Conservation (phyloP, 2,888 invertebrate species). For the Meloe dianella region DNA sequence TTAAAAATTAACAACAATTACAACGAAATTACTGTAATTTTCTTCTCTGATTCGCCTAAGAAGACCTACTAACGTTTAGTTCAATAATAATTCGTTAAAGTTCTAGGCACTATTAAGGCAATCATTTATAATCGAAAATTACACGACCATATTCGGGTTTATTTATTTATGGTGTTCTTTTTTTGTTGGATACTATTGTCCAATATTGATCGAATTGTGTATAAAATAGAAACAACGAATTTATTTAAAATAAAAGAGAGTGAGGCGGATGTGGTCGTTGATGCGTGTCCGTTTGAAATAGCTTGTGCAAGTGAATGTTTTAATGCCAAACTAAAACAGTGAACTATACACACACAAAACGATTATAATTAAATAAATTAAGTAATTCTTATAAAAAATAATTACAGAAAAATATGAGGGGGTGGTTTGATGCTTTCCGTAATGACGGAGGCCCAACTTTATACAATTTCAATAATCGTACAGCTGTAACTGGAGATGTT, state of each 20-base stretch:
- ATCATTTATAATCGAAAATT: neutral
- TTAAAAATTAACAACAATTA: slow-evolving; percentile 4
- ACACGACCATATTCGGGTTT: neutral
- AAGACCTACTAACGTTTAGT: neutral
- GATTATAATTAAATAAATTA: neutral
- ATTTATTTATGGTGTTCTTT: neutral
- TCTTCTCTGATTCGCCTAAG: neutral
- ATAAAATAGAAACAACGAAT: slow-evolving; percentile 23
- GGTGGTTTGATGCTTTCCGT: slow-evolving; percentile 98
- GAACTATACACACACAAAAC: slow-evolving; percentile 8
- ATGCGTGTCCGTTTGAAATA: slow-evolving; percentile 48
- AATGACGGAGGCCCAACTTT: slow-evolving; percentile 96
- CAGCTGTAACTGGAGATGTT: slow-evolving; percentile 93
- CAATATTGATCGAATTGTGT: neutral
- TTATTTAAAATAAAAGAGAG: slow-evolving; percentile 36
- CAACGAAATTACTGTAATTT: neutral
- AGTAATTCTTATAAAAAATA: neutral
- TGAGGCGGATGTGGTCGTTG: slow-evolving; percentile 50
- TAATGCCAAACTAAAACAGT: slow-evolving; percentile 38
- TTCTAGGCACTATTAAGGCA: neutral
- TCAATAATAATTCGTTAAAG: neutral
- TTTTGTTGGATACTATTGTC: neutral
- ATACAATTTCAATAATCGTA: slow-evolving; percentile 93
- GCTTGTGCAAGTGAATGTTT: slow-evolving; percentile 49
- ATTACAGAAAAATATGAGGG: slow-evolving; percentile 73